A percentile compares a stretch with the other conserved stretches of the same genome.
These are phyloP conservation scores for Aegithalos caudatus DNA, from an alignment of 2,113 vertebrate genomes.

Conservation along the genomic window DNA sequence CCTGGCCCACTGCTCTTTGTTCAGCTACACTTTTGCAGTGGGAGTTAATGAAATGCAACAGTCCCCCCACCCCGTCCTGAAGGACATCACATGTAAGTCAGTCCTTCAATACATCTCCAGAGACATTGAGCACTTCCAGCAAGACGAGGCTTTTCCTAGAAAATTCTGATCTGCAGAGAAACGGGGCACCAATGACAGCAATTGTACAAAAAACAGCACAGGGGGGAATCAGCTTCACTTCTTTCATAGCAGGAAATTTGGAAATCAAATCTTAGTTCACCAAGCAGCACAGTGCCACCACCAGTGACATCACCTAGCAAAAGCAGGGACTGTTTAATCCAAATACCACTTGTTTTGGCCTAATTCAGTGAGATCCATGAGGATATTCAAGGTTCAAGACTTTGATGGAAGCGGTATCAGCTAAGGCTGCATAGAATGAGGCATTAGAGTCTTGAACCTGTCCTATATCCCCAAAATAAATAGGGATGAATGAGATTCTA, in stretches of 20 bases:
- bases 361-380: neutral
- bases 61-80: neutral
- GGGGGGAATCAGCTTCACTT: neutral
- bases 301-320: neutral
- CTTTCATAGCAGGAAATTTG: neutral
- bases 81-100: neutral
- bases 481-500: neutral
- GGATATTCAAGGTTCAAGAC: neutral
- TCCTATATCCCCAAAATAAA: neutral
- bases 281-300: neutral
- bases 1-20: neutral
- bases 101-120: neutral
- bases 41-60: fast-evolving
- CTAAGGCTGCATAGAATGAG: neutral
- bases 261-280: neutral
- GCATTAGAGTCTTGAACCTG: neutral
- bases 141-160: neutral
- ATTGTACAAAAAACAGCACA: neutral
- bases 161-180: neutral
- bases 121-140: neutral
- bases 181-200: neutral
- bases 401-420: neutral
- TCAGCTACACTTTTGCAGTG: fast-evolving
- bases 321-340: neutral
- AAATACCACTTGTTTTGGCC: neutral